Evolutionary conservation across 2,888 invertebrate genomes (phyloP).

Genomic region (Cybosia mesomella): DNA sequence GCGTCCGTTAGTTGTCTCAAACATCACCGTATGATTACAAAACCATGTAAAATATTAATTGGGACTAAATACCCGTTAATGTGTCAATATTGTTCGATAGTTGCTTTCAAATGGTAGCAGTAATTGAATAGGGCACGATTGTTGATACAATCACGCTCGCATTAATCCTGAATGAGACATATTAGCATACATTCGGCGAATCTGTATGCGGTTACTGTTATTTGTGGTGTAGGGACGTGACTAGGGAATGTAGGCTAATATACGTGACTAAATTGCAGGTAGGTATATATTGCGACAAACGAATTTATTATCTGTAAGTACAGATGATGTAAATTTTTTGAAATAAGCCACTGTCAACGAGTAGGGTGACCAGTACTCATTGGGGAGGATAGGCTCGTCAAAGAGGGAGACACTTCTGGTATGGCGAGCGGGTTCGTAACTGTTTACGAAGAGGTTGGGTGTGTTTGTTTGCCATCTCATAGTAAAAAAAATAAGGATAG

Average conservation of each 20-base stretch:
- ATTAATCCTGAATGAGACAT: conserved; percentile 32
- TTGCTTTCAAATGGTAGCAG: conserved; percentile 23
- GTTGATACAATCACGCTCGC: conserved; percentile 37
- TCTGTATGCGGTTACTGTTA: conserved; percentile 24
- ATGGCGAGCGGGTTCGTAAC: no score
- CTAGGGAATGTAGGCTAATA: conserved; percentile 1
- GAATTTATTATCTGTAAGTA: not conserved
- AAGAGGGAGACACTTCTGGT: not conserved
- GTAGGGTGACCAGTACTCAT: not conserved
- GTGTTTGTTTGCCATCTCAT: no score
- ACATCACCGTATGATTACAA: conserved; percentile 6
- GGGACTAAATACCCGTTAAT: conserved; percentile 29
- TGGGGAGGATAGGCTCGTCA: not conserved
- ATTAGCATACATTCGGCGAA: conserved; percentile 32
- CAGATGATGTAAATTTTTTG: not conserved
- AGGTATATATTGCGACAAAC: not conserved
- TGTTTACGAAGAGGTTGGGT: no score
- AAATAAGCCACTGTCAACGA: not conserved
- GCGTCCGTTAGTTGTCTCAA: not conserved
- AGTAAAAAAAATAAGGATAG: no score
- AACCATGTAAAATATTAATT: conserved; percentile 23
- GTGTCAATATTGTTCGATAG: conserved; percentile 36
- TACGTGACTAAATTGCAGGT: not conserved
- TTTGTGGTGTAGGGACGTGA: conserved; percentile 15
- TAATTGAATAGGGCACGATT: conserved; percentile 35